phyloP scores from a whole-genome alignment of 2,797 vertebrate species.

The Tenualosa ilisha region DNA sequence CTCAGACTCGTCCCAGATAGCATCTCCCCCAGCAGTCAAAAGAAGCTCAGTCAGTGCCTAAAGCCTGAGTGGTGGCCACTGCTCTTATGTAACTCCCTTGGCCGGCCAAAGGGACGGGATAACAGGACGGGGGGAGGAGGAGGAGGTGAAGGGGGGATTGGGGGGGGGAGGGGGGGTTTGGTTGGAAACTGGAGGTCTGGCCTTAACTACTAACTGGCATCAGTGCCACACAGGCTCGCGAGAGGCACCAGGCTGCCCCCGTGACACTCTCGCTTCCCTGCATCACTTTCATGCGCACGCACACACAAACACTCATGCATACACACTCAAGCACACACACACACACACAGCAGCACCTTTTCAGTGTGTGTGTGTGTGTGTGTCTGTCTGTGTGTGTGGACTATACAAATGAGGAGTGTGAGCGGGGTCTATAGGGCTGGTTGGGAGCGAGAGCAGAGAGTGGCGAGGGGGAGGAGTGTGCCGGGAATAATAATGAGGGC shows the following conservation, averaged over 20 bases:
- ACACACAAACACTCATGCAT: slow-evolving; percentile 57
- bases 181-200: background rate
- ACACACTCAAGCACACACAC: background rate
- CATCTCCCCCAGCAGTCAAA: slow-evolving; percentile 43
- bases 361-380: slow-evolving; percentile 60
- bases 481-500: slow-evolving; percentile 79
- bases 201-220: background rate
- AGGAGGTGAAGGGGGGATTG: too few relatives aligned
- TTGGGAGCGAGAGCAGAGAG: slow-evolving; percentile 70
- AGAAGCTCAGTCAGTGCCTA: slow-evolving; percentile 32
- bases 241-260: slow-evolving; percentile 19
- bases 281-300: slow-evolving; percentile 38
- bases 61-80: background rate
- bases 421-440: slow-evolving; percentile 74
- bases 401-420: slow-evolving; percentile 79
- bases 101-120: slow-evolving; percentile 9
- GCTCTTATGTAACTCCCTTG: slow-evolving; percentile 63
- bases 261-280: background rate
- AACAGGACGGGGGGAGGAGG: background rate
- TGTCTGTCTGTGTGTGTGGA: slow-evolving; percentile 70
- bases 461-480: slow-evolving; percentile 79
- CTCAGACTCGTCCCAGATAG: slow-evolving; percentile 47
- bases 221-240: background rate
- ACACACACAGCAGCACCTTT: background rate
- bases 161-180: background rate